Base-by-base conservation (phyloP, 1,140 invertebrate genomes). In the Leptopilina clavipes region DNA sequence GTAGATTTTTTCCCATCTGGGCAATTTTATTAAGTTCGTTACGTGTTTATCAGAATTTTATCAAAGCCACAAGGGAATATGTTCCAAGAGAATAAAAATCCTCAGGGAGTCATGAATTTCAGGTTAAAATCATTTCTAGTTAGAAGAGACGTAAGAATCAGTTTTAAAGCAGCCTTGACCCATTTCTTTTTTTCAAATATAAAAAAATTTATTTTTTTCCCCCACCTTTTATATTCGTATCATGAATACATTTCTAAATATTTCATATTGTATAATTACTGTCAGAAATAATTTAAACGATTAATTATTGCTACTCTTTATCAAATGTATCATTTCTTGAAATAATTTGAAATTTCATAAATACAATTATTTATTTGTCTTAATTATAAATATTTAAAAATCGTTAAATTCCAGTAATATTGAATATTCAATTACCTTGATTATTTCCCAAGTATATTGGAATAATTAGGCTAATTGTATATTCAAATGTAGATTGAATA, bases 51-150 rank as follows among this genome's bases (percentile, higher is more conserved):
- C n/a, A 52, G 48, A 52, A 17, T 52, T 52, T 52, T 52, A 52
- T 52, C 45, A 48, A 48, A 48, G 11, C 12, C 48, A n/a, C 9
- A 6, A 9, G 37, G 37, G 37, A n/a, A n/a, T n/a, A 52, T 31
- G 25, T 31, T 31, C 25, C n/a, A n/a, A 17, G 14, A n/a, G 6
- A 17, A 52, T 17, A n/a, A 3, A 12, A 14, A 52, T 52, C 48
- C 48, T 52, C 14, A 17, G 48, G 48, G 48, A 52, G n/a, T n/a
- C 14, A 52, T 52, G 17, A 17, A 52, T 52, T 52, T 17, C 48
- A 52, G n/a, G n/a, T 52, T 52, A 5, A 52, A 52, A 52, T 52
- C 14, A 17, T 17, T 52, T 52, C 48, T 52, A 52, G 48, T 52
- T 52, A 52, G 48, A 8, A 52, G 14, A 52, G 17, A 17, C 48